Base-by-base conservation (phyloP, 2,888 invertebrate genomes). In the Microctonus aethiopoides region DNA sequence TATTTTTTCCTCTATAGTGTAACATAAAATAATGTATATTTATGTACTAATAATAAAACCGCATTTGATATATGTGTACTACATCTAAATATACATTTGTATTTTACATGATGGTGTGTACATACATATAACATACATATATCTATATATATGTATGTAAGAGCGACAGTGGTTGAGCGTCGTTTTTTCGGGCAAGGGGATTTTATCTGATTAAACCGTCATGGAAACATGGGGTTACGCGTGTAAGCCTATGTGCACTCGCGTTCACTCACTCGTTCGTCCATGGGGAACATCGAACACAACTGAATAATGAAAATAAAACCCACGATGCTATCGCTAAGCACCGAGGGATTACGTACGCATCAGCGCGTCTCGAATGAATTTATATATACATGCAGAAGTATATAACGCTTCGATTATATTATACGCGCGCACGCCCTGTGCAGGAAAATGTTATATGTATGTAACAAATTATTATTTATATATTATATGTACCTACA, bases 231-330 rank as follows among this genome's bases (percentile, higher is more conserved):
- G 82, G 84, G 83, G 84, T 85, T 84, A 84, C 79, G 80, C 81
- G 79, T 81, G 83, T 85, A 85, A 85, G 82, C 82, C 77, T 74
- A 68, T 67, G 67, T 34, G 56, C 67, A 52, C 52, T 67, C 70
- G 60, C 29, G 61, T 46, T 46, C 46, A 46, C 20, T 46, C 46
- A 46, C 46, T 46, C 46, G 16, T 46, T 46, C 16, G 68, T 68
- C 72, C 70, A 65, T 72, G 68, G 72, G 74, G 75, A 72, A 78
- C 77, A 70, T 72, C 78, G 81, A 81, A 83, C 84, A 84, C n/a
- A n/a, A 85, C 85, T 85, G 84, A 85, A 85, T 86, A 85, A 85
- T 84, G 85, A 85, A 86, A 86, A 84, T 84, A 84, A 84, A 85
- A 84, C 83, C 84, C 80, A 77, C 78, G 84, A 84, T 84, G 81